Conservation (phyloP, 2,113 vertebrate genomes). For the Bufo bufo region DNA sequence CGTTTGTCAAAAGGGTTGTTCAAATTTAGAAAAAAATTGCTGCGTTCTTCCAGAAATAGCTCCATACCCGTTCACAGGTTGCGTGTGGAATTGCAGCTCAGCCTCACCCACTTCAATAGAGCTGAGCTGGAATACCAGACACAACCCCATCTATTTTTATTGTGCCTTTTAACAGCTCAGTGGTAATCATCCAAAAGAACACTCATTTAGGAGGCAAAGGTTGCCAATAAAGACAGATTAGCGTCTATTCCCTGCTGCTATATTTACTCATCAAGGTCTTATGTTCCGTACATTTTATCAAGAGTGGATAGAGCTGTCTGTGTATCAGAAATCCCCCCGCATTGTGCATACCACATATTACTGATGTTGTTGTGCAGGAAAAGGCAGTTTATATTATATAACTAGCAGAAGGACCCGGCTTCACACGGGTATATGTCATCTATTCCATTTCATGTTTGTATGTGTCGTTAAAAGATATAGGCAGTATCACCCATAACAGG, state of each 20-base stretch:
- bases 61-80: too few species aligned
- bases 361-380: not conserved
- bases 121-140: too few species aligned
- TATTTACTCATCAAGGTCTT: not conserved
- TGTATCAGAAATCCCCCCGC: not conserved
- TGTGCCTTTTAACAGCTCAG: not conserved
- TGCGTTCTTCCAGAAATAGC: too few species aligned
- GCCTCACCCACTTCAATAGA: too few species aligned
- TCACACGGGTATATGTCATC: too few species aligned
- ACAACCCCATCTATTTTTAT: not conserved
- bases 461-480: too few species aligned
- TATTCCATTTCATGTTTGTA: too few species aligned
- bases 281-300: not conserved
- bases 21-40: too few species aligned
- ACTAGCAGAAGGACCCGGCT: too few species aligned
- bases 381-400: not conserved
- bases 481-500: too few species aligned
- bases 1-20: too few species aligned
- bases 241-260: not conserved
- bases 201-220: not conserved
- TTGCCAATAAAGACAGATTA: not conserved
- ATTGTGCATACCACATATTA: not conserved
- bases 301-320: not conserved
- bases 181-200: not conserved
- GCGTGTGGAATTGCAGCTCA: too few species aligned